phyloP scores from a whole-genome alignment of 2,113 vertebrate genomes.

The Perca schrenkii region DNA sequence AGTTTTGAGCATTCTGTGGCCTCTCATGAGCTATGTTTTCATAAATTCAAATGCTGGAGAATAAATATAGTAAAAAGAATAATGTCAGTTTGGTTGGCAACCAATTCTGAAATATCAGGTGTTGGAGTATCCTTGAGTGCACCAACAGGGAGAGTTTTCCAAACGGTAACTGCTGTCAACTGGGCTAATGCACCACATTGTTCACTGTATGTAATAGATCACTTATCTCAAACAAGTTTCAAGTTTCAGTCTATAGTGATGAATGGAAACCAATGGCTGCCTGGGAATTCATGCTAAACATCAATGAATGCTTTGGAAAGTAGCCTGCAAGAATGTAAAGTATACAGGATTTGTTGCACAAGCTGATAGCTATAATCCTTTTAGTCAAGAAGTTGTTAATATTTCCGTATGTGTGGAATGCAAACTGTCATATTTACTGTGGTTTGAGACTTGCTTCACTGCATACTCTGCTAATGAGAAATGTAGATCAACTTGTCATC shows the following conservation, averaged over 20 bases:
- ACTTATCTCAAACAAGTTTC: neutral
- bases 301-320: neutral
- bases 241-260: constrained; percentile 1
- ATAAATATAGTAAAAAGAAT: neutral
- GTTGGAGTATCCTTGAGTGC: neutral
- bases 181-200: neutral
- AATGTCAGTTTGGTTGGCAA: neutral
- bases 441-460: neutral
- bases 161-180: neutral
- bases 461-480: constrained; percentile 4
- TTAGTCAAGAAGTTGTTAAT: neutral
- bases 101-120: neutral
- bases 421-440: neutral
- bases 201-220: neutral
- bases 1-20: neutral
- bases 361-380: neutral
- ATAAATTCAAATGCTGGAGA: neutral
- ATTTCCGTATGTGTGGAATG: neutral
- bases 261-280: neutral
- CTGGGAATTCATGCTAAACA: neutral
- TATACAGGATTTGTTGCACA: neutral
- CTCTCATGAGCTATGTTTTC: neutral
- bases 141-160: neutral
- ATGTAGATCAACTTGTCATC: constrained; percentile 19
- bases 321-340: neutral